phyloP scores from a whole-genome alignment of 1,140 invertebrate species.

The Triops longicaudatus region DNA sequence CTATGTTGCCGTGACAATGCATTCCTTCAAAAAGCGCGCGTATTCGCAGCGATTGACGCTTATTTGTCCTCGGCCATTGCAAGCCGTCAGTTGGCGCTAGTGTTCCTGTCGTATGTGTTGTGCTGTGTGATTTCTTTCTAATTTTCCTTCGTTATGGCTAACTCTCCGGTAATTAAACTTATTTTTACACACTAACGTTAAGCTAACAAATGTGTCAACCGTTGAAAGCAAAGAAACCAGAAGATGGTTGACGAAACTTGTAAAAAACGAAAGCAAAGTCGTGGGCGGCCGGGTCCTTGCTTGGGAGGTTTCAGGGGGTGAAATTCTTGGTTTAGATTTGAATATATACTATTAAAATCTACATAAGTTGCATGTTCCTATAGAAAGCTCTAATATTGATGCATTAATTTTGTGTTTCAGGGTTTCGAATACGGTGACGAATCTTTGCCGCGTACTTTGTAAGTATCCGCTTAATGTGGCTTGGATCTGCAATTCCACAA shows the following conservation, averaged over 20 bases:
- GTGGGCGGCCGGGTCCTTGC: slow-evolving; percentile 2
- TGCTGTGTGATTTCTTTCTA: neutral
- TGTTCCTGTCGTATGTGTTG: neutral
- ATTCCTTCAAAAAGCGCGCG: neutral
- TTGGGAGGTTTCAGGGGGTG: neutral
- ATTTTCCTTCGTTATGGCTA: slow-evolving; percentile 12
- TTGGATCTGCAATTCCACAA: neutral
- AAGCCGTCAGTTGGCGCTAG: slow-evolving; percentile 5
- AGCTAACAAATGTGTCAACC: neutral
- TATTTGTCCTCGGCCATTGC: neutral
- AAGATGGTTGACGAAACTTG: neutral
- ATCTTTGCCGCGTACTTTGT: neutral
- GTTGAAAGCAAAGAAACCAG: neutral
- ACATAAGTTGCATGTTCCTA: neutral
- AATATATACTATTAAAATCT: neutral
- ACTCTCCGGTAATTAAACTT: slow-evolving; percentile 8
- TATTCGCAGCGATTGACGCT: neutral
- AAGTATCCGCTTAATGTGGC: neutral
- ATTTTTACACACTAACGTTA: neutral
- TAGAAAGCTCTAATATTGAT: neutral
- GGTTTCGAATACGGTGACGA: slow-evolving; percentile 8
- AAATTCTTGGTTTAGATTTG: neutral
- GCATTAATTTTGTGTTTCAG: neutral
- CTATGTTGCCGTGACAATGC: neutral
- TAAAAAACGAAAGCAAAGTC: neutral